Conservation (phyloP, 2,888 invertebrate genomes). For the Euzetes globulus region DNA sequence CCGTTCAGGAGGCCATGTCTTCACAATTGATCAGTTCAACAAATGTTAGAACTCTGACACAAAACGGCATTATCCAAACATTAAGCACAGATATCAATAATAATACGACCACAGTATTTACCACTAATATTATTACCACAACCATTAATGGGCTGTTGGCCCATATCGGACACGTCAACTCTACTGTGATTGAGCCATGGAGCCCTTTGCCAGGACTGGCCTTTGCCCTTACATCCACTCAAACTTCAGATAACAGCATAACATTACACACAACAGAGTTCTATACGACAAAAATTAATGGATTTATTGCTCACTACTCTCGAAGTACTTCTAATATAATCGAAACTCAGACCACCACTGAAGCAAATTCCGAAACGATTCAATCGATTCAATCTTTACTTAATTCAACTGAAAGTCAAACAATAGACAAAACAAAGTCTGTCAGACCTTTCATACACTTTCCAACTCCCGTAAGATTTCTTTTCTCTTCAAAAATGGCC, state of each 20-base stretch:
- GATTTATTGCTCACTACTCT: constrained; percentile 36
- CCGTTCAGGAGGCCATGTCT: not conserved
- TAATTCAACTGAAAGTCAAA: not conserved
- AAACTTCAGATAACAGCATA: constrained; percentile 36
- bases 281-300: constrained; percentile 41
- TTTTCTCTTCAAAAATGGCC: constrained; percentile 12
- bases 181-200: constrained; percentile 30
- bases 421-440: not conserved
- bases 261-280: constrained; percentile 41
- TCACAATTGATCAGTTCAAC: not conserved
- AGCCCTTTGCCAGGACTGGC: constrained; percentile 36
- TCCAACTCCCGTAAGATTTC: constrained; percentile 53
- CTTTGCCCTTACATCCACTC: constrained; percentile 38
- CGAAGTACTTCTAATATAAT: constrained; percentile 31
- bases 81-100: constrained; percentile 39
- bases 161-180: constrained; percentile 40
- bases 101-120: constrained; percentile 40
- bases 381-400: not conserved
- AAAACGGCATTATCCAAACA: constrained; percentile 36
- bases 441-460: constrained; percentile 56
- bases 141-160: constrained; percentile 40
- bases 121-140: constrained; percentile 39
- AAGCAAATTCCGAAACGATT: not conserved
- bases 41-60: not conserved
- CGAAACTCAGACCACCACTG: not conserved